Base-by-base conservation (phyloP, 2,797 vertebrate species). In the Paedocypris micromegethes region DNA sequence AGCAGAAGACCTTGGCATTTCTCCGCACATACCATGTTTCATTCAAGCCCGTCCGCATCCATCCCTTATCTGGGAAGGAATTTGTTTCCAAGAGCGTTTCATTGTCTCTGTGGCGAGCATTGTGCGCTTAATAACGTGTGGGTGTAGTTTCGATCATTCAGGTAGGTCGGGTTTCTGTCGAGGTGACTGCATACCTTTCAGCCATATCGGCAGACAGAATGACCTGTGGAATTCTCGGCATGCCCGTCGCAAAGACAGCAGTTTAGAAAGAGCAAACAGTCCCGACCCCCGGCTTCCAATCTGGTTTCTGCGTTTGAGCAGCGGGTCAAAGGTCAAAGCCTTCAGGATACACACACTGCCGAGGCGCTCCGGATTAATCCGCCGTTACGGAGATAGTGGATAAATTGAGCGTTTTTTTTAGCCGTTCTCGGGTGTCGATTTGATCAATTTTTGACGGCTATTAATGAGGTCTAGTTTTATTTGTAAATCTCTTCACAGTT, bases 141-240 rank as follows among this genome's bases (percentile, higher is more conserved):
- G 92, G 93, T 90, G 91, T 90, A 93, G 91, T 93, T 95, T 96
- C 91, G 89, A 93, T 92, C 92, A 82, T 78, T 88, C 91, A 94
- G 91, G 92, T 94, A 92, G 91, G 87, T 91, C 89, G 87, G 90
- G 91, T 96, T 97, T 94, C 92, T 93, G 87, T 89, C 87, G 90
- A 87, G 83, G 80, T 78, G 87, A 79, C 86, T 90, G 87, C 91
- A 94, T 92, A 92, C 90, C 90, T 85, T 82, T 79, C 81, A 75
- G 80, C 83, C 83, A 82, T 88, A 88, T 87, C 86, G 86, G 86
- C 81, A 79, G 72, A 85, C 81, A 86, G 82, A 90, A 82, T 83
- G 80, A 89, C 87, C 83, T 80, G 82, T 89, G 79, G 82, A 90
- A 91, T 94, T 90, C 89, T 86, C 87, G 76, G 80, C 83, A 90